These are phyloP conservation scores for Mycteria americana DNA, from an alignment of 2,797 vertebrate species.

Conservation along the genomic window DNA sequence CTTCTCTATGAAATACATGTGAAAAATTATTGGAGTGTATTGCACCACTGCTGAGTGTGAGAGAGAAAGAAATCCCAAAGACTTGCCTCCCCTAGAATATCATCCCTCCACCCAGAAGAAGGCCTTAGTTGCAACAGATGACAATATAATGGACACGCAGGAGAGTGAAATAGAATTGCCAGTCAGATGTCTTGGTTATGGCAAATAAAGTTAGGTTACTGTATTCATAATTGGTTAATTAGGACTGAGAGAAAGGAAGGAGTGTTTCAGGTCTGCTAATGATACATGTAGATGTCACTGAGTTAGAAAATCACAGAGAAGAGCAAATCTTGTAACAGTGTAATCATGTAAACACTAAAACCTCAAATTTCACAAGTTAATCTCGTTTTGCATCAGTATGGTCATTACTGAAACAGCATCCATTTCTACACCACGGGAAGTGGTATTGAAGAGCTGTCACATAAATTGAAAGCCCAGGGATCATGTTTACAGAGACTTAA, in stretches of 20 bases:
- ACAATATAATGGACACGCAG: background rate
- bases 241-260: background rate
- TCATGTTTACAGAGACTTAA: background rate
- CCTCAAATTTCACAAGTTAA: slow-evolving; percentile 44
- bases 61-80: background rate
- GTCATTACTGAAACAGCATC: slow-evolving; percentile 40
- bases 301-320: background rate
- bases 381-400: slow-evolving; percentile 17
- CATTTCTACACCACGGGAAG: background rate
- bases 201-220: background rate
- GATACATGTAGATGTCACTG: background rate
- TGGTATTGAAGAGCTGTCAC: slow-evolving; percentile 22
- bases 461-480: background rate
- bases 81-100: background rate
- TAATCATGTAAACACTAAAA: background rate
- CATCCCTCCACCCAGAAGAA: background rate
- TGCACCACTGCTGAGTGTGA: background rate
- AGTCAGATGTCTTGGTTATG: background rate
- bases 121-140: background rate
- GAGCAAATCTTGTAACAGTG: background rate
- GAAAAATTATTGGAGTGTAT: background rate
- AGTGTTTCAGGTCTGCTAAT: background rate
- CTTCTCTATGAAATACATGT: background rate
- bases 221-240: background rate
- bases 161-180: background rate